phyloP scores from a whole-genome alignment of 2,888 invertebrate species.

The Cecidostiba fungosa region DNA sequence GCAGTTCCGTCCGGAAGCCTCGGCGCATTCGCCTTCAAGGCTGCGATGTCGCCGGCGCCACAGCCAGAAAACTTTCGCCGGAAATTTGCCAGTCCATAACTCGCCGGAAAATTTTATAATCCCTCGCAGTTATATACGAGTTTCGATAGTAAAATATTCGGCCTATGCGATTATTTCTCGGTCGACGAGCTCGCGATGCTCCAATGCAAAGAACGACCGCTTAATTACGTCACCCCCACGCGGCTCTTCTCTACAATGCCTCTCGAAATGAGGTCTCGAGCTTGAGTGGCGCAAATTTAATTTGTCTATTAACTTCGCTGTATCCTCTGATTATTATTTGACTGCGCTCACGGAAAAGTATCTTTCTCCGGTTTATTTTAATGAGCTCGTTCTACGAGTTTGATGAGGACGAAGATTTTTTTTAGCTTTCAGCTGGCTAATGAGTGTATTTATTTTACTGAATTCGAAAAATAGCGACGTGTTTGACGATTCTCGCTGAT shows the following conservation, averaged over 20 bases:
- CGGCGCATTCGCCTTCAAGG: constrained; percentile 25
- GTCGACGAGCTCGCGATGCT: neutral
- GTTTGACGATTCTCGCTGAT: too few species aligned
- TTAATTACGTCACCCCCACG: neutral
- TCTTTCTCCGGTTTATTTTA: constrained; percentile 20
- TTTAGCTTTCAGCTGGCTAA: neutral
- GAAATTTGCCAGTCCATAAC: constrained; percentile 31
- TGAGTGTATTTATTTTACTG: neutral
- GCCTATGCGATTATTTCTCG: neutral
- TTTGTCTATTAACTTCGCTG: constrained; percentile 24
- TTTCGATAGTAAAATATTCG: too few species aligned
- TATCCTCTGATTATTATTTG: constrained; percentile 39
- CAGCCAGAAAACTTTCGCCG: constrained; percentile 27
- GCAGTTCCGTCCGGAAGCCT: neutral
- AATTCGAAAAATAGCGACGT: too few species aligned
- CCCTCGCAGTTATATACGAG: constrained; percentile 25
- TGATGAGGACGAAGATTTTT: neutral
- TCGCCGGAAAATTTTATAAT: neutral
- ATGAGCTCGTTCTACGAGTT: neutral
- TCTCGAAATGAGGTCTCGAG: neutral
- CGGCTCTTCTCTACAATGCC: neutral
- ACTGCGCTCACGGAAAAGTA: neutral
- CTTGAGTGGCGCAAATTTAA: constrained; percentile 20
- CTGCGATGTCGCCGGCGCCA: neutral
- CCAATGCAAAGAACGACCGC: neutral